Conservation (phyloP, 2,888 invertebrate genomes). For the Nephrotoma appendiculata region DNA sequence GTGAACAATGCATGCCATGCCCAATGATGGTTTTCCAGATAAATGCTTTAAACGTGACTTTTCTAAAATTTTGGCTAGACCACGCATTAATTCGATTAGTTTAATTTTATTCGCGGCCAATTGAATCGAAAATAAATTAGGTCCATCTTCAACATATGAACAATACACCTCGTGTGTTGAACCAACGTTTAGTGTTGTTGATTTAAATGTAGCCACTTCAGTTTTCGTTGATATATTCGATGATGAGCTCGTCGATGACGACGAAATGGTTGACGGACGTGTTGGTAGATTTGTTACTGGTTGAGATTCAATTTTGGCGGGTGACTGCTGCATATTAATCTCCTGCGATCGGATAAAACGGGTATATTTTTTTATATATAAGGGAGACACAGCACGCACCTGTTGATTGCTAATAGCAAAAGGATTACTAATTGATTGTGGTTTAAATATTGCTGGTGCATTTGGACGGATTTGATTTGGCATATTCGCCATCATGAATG, state of each 20-base stretch:
- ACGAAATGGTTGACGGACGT: not conserved
- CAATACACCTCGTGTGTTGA: conserved; percentile 53
- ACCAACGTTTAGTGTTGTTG: conserved; percentile 35
- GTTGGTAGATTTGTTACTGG: not conserved
- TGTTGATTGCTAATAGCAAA: not conserved
- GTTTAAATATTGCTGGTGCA: not conserved
- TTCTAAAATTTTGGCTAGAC: conserved; percentile 42
- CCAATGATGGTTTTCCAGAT: conserved; percentile 53
- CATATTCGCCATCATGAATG: not conserved
- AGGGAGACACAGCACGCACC: not conserved
- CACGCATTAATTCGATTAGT: conserved; percentile 53
- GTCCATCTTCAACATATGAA: conserved; percentile 67
- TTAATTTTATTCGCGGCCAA: conserved; percentile 43
- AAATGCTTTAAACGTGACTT: conserved; percentile 38
- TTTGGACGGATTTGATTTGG: not conserved
- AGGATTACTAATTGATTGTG: not conserved
- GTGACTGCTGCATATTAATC: not conserved
- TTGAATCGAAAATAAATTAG: conserved; percentile 62
- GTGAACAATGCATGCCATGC: conserved; percentile 61
- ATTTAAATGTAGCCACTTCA: conserved; percentile 24
- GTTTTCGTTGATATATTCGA: conserved; percentile 8
- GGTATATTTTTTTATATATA: not conserved
- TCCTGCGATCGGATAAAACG: not conserved
- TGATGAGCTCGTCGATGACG: conserved; percentile 12
- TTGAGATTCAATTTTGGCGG: not conserved